Percentiles rank a stretch among this genome's conserved stretches.
phyloP scores from a whole-genome alignment of 2,797 vertebrate species.

The Cryptoprocta ferox region DNA sequence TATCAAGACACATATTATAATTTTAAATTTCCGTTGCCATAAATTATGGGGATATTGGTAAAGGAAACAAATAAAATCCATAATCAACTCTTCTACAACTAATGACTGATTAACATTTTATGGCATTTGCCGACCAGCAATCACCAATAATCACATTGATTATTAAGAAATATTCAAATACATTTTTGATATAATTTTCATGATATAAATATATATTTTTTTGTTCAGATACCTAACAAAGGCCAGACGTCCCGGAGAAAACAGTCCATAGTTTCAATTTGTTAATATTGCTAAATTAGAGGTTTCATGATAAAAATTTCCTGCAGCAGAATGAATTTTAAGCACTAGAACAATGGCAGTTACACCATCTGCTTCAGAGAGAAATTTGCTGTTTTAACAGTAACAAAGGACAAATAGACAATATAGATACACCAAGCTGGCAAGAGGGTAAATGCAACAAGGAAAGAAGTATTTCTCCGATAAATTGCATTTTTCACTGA shows the following conservation, averaged over 20 bases:
- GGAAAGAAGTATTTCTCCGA: conserved; percentile 42
- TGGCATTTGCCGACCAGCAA: background rate
- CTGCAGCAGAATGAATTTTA: background rate
- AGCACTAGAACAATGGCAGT: background rate
- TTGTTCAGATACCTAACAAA: conserved; percentile 19
- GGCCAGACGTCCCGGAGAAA: background rate
- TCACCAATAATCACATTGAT: background rate
- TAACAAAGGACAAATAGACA: conserved; percentile 6
- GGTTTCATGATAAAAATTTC: conserved; percentile 25
- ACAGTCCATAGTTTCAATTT: background rate
- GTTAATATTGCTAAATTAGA: conserved; percentile 45
- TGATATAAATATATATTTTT: background rate
- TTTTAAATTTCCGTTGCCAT: background rate
- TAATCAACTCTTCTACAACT: background rate
- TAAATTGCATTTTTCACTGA: conserved; percentile 57
- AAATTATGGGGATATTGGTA: conserved; percentile 14
- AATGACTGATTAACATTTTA: conserved; percentile 4
- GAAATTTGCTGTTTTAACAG: conserved; percentile 13
- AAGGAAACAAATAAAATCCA: conserved; percentile 5
- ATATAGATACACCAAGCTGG: conserved; percentile 1
- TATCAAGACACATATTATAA: background rate
- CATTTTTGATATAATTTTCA: background rate
- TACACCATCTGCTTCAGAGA: background rate
- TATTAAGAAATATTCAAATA: conserved; percentile 33
- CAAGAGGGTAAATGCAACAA: background rate